Evolutionary conservation across 2,888 invertebrate species (phyloP), one percentile per base, ranked within the genome.

Genomic region (Acrocera orbiculus): DNA sequence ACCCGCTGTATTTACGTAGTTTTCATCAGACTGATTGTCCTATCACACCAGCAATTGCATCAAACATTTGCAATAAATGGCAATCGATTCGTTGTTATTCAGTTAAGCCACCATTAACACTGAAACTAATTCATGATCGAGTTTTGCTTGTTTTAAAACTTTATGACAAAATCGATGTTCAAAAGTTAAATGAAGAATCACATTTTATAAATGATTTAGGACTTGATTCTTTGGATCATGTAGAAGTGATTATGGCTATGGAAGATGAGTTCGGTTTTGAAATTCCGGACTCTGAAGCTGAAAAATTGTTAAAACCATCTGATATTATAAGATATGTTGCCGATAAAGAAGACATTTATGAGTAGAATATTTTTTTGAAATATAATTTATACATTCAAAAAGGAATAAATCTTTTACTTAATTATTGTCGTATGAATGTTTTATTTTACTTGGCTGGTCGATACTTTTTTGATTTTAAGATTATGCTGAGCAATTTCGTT

Each of bases 181-280:
- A 71, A 40, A 65, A 98, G 95, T 63, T 98, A 25, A 72, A 71
- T n/a, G 56, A 87, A 47, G 82, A 95, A 8, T 85, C 92, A 32
- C 95, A 98, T 64, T 96, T 99, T 61, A 82, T 90, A 50, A 90
- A 86, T 52, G 98, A 98, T 60, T 69, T 96, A 47, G 98, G 98
- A 19, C 66, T 99, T 44, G 98, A 99, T 59, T 96, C 96, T 1
- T 65, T 99, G 46, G 98, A 99, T 65, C 96, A 96, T 63, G 96
- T 99, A 28, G 98, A 99, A 65, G 81, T 99, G 34, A 92, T 99
- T 43, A 96, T 98, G 93, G 93, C 93, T 2, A 89, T 99, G 72
- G 98, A 99, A 64, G 98, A 99, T 66, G 98, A 99, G 64, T 98
- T 98, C 64, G 89, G 87, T 33, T 95, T 96, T 65, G 98, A 98